Conservation (phyloP, 2,113 vertebrate species). For the Cyanistes caeruleus region DNA sequence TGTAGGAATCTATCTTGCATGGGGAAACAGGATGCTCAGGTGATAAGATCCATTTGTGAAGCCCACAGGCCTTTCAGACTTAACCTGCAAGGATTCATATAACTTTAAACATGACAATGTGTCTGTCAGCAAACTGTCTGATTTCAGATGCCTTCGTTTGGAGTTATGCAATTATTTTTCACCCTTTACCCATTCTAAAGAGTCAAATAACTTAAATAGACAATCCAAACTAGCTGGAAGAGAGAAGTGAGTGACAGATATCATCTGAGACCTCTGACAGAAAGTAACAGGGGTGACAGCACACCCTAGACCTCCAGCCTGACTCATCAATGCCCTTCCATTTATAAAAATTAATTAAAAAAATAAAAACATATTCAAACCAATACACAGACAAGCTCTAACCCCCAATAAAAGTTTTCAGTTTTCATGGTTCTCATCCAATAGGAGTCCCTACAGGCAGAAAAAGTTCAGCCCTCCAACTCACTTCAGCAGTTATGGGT, state of each 20-base stretch:
- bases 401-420: neutral
- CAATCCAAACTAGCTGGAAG: neutral
- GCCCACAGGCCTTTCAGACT: neutral
- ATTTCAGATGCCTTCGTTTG: neutral
- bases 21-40: neutral
- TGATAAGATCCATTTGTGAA: accelerated
- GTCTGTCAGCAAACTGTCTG: neutral
- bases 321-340: neutral
- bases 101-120: neutral
- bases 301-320: neutral
- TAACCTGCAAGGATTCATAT: neutral
- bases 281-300: neutral
- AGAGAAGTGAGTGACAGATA: neutral
- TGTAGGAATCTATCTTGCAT: neutral
- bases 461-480: neutral
- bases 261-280: neutral
- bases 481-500: neutral
- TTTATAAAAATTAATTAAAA: neutral
- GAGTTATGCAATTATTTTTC: neutral
- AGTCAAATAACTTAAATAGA: neutral
- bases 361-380: neutral
- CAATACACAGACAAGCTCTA: neutral
- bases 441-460: accelerated
- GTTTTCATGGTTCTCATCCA: neutral
- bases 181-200: neutral